A percentile compares a stretch with the other conserved stretches of the same genome.
These are phyloP conservation scores for Leptopilina syphax DNA, from an alignment of 2,888 invertebrate species.

Conservation along the genomic window DNA sequence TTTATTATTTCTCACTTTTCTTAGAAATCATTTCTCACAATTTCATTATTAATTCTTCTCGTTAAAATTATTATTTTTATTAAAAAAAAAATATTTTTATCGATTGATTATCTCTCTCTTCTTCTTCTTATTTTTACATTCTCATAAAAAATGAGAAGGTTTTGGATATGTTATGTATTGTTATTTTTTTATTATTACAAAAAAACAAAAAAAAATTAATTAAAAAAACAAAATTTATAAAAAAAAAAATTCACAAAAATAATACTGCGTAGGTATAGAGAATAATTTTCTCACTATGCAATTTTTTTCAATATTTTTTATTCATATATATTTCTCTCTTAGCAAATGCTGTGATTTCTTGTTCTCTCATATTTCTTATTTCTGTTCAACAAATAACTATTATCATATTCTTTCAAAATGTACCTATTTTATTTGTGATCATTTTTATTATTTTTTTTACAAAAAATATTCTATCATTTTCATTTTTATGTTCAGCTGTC, in stretches of 20 bases:
- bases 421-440: conserved; percentile 8
- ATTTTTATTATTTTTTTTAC: not conserved
- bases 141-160: too few species aligned
- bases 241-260: too few species aligned
- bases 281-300: not conserved
- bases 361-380: not conserved
- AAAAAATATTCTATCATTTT: conserved; percentile 16
- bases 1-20: conserved; percentile 29
- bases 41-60: not conserved
- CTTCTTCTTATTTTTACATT: too few species aligned
- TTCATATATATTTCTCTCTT: conserved; percentile 10
- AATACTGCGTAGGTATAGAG: not conserved
- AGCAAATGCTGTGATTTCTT: conserved; percentile 38
- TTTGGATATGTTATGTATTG: too few species aligned
- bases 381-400: not conserved
- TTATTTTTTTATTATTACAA: too few species aligned
- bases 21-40: conserved; percentile 3
- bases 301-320: not conserved
- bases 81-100: too few species aligned
- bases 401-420: conserved; percentile 3
- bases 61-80: not conserved
- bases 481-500: conserved; percentile 19
- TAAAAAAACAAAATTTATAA: too few species aligned
- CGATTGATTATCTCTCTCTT: too few species aligned
- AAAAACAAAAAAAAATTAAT: too few species aligned